phyloP scores from a whole-genome alignment of 2,113 vertebrate genomes.

The Colistium nudipinnis region DNA sequence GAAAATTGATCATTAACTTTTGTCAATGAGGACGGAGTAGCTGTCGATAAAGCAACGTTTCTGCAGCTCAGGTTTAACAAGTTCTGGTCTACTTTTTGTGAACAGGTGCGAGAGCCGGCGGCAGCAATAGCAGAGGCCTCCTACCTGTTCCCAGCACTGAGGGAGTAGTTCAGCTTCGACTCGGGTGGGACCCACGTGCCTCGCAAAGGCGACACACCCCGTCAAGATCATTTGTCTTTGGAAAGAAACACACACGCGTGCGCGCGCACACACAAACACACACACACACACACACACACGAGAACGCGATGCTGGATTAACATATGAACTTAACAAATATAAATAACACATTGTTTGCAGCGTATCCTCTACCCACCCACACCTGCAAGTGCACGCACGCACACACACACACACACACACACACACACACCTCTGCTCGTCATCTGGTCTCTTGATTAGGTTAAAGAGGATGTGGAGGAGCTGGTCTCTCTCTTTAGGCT shows the following conservation, averaged over 20 bases:
- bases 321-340: too few species aligned
- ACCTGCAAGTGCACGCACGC: too few species aligned
- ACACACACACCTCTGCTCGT: conserved; percentile 90
- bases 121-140: conserved; percentile 1
- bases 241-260: conserved; percentile 54
- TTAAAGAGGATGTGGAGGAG: conserved; percentile 99
- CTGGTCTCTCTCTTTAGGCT: conserved; percentile 97
- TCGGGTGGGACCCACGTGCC: conserved; percentile 95
- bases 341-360: too few species aligned
- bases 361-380: conserved; percentile 22
- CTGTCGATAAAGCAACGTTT: too few species aligned
- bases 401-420: background rate
- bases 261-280: background rate
- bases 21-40: background rate
- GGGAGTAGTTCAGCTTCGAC: conserved; percentile 97
- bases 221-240: conserved; percentile 98
- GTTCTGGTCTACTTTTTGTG: background rate
- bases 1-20: background rate
- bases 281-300: background rate
- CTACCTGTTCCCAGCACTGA: conserved; percentile 98
- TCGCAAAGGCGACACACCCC: conserved; percentile 96
- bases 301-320: background rate
- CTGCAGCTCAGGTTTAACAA: background rate
- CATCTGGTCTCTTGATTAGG: conserved; percentile 98
- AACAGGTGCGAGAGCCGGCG: too few species aligned